Percentiles rank a stretch among this genome's conserved stretches.
Conservation (phyloP, 2,797 vertebrate species). For the Tarsius wallacei region DNA sequence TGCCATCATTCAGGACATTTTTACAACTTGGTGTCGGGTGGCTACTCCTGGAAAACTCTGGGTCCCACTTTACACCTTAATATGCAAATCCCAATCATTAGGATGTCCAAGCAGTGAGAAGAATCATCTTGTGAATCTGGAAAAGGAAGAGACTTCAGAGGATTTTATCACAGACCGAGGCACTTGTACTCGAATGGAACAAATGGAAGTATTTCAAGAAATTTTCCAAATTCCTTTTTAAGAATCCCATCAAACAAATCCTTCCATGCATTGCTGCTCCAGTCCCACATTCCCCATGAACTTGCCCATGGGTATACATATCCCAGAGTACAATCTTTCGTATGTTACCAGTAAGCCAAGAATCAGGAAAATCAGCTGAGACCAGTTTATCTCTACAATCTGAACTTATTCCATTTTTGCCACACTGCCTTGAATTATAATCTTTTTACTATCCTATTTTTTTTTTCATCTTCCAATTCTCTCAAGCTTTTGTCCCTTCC, state of each 20-base stretch:
- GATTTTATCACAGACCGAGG: neutral
- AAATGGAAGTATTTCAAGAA: neutral
- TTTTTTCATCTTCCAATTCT: neutral
- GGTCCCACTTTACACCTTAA: constrained; percentile 67
- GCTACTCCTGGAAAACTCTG: constrained; percentile 47
- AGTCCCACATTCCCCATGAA: neutral
- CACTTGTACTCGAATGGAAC: neutral
- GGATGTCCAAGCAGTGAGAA: constrained; percentile 40
- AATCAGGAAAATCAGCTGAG: neutral
- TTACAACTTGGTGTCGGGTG: constrained; percentile 50
- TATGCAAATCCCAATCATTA: constrained; percentile 57
- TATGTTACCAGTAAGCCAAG: neutral
- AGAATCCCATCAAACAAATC: neutral
- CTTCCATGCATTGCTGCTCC: neutral
- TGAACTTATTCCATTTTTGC: neutral
- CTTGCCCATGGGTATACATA: accelerated
- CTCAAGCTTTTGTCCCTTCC: neutral
- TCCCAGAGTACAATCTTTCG: neutral
- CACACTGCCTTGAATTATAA: neutral
- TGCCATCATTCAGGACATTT: constrained; percentile 55
- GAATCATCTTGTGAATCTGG: constrained; percentile 12
- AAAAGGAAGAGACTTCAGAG: neutral
- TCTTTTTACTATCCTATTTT: neutral
- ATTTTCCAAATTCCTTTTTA: neutral
- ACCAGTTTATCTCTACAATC: neutral